These are phyloP conservation scores for Hirudo medicinalis DNA, from an alignment of 1,140 invertebrate genomes.

Conservation along the genomic window DNA sequence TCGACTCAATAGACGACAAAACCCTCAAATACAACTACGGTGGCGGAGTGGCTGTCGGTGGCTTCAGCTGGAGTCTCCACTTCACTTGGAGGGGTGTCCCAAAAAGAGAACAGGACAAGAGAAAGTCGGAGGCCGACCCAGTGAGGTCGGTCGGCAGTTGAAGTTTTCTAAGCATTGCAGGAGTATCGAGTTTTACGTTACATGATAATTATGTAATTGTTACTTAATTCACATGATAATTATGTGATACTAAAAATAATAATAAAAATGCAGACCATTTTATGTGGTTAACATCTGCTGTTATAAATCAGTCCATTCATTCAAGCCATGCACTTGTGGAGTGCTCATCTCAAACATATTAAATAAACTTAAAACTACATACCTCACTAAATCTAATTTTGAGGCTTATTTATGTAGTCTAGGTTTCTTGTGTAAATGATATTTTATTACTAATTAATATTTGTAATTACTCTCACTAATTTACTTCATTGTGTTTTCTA, in stretches of 20 bases:
- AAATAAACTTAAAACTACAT: no score
- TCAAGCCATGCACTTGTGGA: no score
- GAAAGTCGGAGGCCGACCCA: conserved; percentile 44
- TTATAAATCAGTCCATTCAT: no score
- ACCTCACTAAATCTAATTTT: no score
- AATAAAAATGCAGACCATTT: no score
- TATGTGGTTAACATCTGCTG: no score
- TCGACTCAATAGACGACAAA: conserved; percentile 93
- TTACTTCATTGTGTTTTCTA: no score
- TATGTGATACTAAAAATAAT: background rate
- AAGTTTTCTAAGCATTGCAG: background rate
- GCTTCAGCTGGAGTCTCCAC: conserved; percentile 95
- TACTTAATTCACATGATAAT: background rate
- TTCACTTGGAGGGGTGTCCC: conserved; percentile 42
- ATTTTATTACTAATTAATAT: no score
- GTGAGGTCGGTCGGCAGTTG: background rate
- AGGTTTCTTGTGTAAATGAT: no score
- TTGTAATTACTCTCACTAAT: no score
- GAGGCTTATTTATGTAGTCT: no score
- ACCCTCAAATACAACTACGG: conserved; percentile 77
- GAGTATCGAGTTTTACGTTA: background rate
- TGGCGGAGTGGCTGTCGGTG: conserved; percentile 48
- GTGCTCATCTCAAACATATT: no score
- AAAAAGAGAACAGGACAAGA: background rate
- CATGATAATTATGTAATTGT: background rate